phyloP scores from a whole-genome alignment of 2,888 invertebrate species.

The Pristionchus mayeri region DNA sequence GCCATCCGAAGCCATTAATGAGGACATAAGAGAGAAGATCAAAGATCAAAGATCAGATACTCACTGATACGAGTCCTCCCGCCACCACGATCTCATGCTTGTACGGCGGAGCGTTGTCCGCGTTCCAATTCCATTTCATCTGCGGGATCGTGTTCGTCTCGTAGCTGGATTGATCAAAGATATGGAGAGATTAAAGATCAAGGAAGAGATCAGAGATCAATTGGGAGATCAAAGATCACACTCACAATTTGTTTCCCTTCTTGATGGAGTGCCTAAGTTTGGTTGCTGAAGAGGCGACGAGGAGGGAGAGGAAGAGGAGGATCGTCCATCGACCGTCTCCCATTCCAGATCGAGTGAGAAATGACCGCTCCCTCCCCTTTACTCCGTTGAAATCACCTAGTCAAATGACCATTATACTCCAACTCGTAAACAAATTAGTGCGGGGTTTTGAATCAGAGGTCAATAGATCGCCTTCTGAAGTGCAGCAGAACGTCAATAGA shows the following conservation, averaged over 20 bases:
- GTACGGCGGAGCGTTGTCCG: not conserved
- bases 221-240: constrained; percentile 8
- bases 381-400: not conserved
- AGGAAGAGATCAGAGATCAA: not conserved
- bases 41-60: not conserved
- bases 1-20: no score
- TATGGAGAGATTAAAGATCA: not conserved
- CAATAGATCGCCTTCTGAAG: no score
- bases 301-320: not conserved
- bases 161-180: constrained; percentile 20
- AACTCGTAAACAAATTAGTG: not conserved
- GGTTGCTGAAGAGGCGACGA: not conserved
- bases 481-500: no score
- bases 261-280: no score
- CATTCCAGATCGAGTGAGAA: not conserved
- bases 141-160: not conserved
- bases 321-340: not conserved
- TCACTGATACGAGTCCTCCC: not conserved
- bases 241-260: not conserved
- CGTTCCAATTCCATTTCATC: not conserved
- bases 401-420: not conserved
- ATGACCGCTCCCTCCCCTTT: no score
- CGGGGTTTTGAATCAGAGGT: no score
- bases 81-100: not conserved
- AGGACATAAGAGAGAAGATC: no score